Base-by-base conservation (phyloP, 2,888 invertebrate genomes). In the Nudaria mundana region DNA sequence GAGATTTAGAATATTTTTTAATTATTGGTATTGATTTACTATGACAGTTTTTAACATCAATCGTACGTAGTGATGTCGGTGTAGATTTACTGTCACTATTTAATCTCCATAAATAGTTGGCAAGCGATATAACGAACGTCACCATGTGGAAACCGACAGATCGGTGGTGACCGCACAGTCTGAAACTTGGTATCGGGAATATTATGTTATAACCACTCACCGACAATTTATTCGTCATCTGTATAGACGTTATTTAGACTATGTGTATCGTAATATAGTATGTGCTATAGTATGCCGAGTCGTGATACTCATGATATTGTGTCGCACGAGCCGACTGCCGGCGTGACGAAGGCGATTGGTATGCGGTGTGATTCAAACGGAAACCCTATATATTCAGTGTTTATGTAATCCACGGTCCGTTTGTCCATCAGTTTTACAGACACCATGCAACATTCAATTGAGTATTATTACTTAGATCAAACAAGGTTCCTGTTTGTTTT, bases 281-380 rank as follows among this genome's bases (percentile, higher is more conserved):
- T 71, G 63, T 69, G n/a, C n/a, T n/a, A n/a, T 73, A 63, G 64
- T 69, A 64, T 66, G 61, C 60, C 52, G 64, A 71, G 66, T 78
- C 77, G 76, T 76, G 80, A 76, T 74, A 70, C 66, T 66, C 71
- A 66, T 66, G 76, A 76, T 79, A 76, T 73, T 80, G 74, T 78
- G 76, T 76, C 79, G 81, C 77, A 72, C 74, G 77, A 76, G 78
- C 72, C 67, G 68, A 61, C 64, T 62, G 63, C 56, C 70, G 67
- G 66, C 80, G 80, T 86, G 88, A 88, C 87, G 78, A 81, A 86
- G 80, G 56, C 75, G 71, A 58, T 72, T 78, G 88, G 88, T 78
- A 86, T 88, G 88, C 83, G 68, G 70, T 78, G 81, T 88, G 88
- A 88, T 81, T 87, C 88, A 88, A 81, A 77, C 77, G 80, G 83